phyloP scores from a whole-genome alignment of 2,113 vertebrate genomes.

The Gadus chalcogrammus region DNA sequence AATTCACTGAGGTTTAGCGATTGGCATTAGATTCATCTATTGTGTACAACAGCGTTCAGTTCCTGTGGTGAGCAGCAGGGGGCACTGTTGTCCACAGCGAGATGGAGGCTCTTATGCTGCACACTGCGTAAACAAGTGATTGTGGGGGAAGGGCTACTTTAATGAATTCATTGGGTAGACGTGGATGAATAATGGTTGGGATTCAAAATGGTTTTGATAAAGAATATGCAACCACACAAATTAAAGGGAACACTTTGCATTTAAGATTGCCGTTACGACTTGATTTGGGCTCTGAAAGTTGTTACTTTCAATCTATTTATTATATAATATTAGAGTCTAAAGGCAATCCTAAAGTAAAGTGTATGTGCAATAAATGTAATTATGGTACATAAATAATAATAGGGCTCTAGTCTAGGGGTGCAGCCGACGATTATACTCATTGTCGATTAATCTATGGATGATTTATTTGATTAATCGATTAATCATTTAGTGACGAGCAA shows the following conservation, averaged over 20 bases:
- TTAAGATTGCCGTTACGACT: slow-evolving; percentile 21
- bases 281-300: neutral
- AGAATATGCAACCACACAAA: slow-evolving; percentile 26
- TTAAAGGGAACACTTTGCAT: slow-evolving; percentile 31
- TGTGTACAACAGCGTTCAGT: neutral
- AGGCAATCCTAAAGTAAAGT: slow-evolving; percentile 41
- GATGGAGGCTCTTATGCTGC: neutral
- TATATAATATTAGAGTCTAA: slow-evolving; percentile 9
- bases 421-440: too few species aligned
- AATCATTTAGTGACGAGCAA: too few species aligned
- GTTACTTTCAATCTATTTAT: neutral
- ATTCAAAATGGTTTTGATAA: neutral
- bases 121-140: slow-evolving; percentile 7
- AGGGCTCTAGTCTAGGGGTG: too few species aligned
- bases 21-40: neutral
- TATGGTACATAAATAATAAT: slow-evolving; percentile 28
- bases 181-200: neutral
- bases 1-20: too few species aligned
- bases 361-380: neutral
- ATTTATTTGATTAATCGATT: too few species aligned
- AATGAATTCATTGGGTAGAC: too few species aligned
- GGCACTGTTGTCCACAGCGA: slow-evolving; percentile 25
- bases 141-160: too few species aligned
- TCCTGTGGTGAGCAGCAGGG: slow-evolving; percentile 40
- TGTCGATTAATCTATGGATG: slow-evolving; percentile 31